Evolutionary conservation across 2,797 vertebrate species (phyloP).

Genomic region (Hydrocynus forskahlii): DNA sequence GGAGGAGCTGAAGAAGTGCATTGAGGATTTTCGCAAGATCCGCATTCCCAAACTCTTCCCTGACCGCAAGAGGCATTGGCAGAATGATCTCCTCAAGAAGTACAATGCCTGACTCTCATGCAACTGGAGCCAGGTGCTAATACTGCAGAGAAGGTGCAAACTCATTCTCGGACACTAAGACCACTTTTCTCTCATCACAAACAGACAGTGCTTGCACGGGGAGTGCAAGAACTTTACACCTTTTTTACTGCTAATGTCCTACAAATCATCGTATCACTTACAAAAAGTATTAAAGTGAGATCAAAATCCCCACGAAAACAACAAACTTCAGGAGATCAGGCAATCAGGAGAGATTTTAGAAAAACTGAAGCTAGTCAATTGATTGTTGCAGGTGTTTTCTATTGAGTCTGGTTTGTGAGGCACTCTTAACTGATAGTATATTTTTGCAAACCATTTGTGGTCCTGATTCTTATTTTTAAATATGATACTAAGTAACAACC

Average conservation of each 20-base stretch:
- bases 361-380: neutral
- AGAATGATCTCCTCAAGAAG: constrained; percentile 89
- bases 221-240: neutral
- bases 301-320: neutral
- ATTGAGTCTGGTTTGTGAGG: neutral
- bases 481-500: neutral
- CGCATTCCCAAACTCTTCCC: constrained; percentile 84
- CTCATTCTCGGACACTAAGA: neutral
- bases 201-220: neutral
- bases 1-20: constrained; percentile 88
- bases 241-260: neutral
- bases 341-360: neutral
- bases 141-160: constrained; percentile 10
- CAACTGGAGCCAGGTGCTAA: constrained; percentile 8
- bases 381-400: neutral
- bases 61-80: constrained; percentile 90
- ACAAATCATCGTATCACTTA: no score
- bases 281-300: neutral
- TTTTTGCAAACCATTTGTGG: neutral
- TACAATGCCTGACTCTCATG: constrained; percentile 76
- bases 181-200: neutral
- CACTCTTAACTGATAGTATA: neutral
- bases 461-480: neutral
- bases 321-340: neutral
- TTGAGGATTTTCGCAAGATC: constrained; percentile 88